A percentile compares a stretch with the other conserved stretches of the same genome.
Conservation (phyloP, 1,140 invertebrate genomes). For the Reticulitermes speratus region DNA sequence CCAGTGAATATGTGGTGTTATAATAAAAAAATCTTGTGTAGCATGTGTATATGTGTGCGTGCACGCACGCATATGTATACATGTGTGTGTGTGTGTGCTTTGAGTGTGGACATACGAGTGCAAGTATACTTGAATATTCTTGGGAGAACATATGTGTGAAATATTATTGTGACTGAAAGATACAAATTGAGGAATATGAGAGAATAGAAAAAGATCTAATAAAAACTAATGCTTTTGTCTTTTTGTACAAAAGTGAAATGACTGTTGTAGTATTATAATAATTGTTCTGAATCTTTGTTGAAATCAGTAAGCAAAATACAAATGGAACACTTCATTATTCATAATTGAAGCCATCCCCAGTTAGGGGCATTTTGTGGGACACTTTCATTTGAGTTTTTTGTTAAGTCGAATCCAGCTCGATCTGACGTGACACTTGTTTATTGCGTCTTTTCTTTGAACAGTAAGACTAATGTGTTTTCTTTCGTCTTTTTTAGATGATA, state of each 20-base stretch:
- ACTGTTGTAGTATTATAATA: conserved; percentile 10
- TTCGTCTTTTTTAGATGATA: not conserved
- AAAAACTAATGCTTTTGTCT: not conserved
- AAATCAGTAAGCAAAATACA: conserved; percentile 9
- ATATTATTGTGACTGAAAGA: conserved; percentile 11
- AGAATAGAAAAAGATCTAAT: conserved; percentile 9
- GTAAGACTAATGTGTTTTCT: conserved; percentile 17
- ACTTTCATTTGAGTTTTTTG: not conserved
- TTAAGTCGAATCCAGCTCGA: not conserved
- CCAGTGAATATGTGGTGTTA: conserved; percentile 10
- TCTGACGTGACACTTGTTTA: not conserved
- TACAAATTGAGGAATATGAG: conserved; percentile 11
- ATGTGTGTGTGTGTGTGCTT: not conserved
- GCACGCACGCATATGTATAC: too few relatives aligned
- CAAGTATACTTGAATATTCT: not conserved
- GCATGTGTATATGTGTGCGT: not conserved
- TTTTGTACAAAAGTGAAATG: conserved; percentile 17
- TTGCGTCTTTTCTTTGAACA: conserved; percentile 14
- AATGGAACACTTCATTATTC: not conserved
- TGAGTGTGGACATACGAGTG: not conserved
- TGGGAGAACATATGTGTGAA: not conserved
- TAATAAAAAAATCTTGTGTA: not conserved
- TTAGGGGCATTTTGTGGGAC: not conserved
- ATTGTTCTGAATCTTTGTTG: conserved; percentile 1
- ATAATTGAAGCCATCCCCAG: not conserved